Conservation (phyloP, 1,140 invertebrate genomes). For the Drusus annulatus region DNA sequence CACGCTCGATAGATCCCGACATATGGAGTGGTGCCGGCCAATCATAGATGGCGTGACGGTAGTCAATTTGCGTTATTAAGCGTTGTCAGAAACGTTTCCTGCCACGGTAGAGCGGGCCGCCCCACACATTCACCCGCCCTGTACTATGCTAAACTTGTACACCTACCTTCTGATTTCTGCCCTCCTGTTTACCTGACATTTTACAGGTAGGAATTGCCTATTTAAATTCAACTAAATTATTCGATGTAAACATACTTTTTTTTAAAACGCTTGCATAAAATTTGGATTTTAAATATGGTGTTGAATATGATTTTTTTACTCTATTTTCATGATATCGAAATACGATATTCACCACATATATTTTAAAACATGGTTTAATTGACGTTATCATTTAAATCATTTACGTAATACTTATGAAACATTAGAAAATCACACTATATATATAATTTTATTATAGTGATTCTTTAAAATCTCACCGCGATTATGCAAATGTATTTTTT, state of each 20-base stretch:
- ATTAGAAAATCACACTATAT: no score
- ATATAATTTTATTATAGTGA: no score
- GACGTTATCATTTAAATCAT: no score
- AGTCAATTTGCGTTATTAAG: conserved; percentile 57
- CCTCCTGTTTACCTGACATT: conserved; percentile 14
- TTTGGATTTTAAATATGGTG: no score
- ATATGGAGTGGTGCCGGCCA: conserved; percentile 37
- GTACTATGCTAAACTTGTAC: background rate
- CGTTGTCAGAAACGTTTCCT: conserved; percentile 53
- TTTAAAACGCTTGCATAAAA: background rate
- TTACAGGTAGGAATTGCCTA: conserved; percentile 38
- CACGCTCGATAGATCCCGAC: conserved; percentile 48
- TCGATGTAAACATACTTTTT: background rate
- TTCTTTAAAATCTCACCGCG: no score
- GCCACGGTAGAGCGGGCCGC: conserved; percentile 47
- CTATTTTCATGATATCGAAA: no score
- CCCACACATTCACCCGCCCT: background rate
- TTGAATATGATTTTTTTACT: background rate
- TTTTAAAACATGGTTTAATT: no score
- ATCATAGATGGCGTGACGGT: conserved; percentile 53
- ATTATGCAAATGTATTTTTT: no score
- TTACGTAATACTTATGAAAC: no score
- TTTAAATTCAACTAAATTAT: no score
- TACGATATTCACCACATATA: no score
- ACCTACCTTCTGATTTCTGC: background rate